These are phyloP conservation scores for Apolygus lucorum DNA, from an alignment of 1,140 invertebrate genomes.

Conservation along the genomic window DNA sequence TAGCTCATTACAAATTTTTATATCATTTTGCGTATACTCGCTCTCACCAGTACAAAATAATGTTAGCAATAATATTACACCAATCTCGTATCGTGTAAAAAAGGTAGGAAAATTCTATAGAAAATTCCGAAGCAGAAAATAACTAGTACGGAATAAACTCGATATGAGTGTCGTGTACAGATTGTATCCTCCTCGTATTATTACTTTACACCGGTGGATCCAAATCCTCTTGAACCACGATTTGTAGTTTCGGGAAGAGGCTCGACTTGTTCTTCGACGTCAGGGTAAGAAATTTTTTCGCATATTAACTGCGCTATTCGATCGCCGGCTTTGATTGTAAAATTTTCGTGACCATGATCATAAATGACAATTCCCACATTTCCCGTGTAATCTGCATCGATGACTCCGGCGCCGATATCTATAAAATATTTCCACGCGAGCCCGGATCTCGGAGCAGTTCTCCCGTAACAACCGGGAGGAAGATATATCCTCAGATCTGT, in stretches of 20 bases:
- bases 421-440: background rate
- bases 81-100: no score
- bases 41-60: no score
- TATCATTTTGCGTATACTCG: no score
- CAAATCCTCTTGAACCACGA: constrained; percentile 54
- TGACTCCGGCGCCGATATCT: constrained; percentile 65
- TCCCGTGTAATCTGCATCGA: constrained; percentile 89
- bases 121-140: no score
- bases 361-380: constrained; percentile 90
- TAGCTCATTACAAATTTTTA: no score
- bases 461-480: background rate
- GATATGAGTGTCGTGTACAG: no score
- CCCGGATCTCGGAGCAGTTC: background rate
- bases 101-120: no score
- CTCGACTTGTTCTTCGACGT: constrained; percentile 63
- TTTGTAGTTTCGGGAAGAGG: constrained; percentile 39
- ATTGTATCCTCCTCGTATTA: no score
- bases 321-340: constrained; percentile 76
- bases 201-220: constrained; percentile 87
- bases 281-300: constrained; percentile 82
- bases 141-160: no score
- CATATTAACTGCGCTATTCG: constrained; percentile 94
- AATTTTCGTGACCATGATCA: constrained; percentile 77
- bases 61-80: no score
- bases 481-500: background rate